Base-by-base conservation (phyloP, 1,140 invertebrate genomes). In the Eurosta solidaginis region DNA sequence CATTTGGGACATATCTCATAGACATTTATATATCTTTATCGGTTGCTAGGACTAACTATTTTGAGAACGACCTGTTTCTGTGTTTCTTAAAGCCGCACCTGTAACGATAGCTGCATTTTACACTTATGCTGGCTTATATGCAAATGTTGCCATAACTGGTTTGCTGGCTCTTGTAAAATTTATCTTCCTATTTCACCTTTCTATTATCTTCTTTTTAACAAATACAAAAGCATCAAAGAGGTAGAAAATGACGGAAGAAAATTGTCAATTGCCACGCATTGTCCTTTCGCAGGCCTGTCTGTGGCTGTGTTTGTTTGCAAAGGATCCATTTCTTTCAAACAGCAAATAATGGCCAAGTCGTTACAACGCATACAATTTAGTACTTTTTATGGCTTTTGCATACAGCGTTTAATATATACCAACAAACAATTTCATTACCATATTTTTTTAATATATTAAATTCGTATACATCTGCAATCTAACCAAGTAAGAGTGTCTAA, bases 361-460 rank as follows among this genome's bases (percentile, higher is more conserved):
- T 42, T 68, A 68, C 36, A 40, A 40, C 36, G 33, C 36, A 68
- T 68, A 68, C 33, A 40, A 68, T 68, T 68, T 68, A 22, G 33
- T 22, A 20, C 59, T 68, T 68, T 68, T 68, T 68, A 68, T 68
- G 22, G 33, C 59, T 68, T 33, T 7, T 10, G 52, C 52, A n/a
- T n/a, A n/a, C n/a, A 63, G 29, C 54, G 6, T 20, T 9, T 12
- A 40, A n/a, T 29, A 59, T 5, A 59, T 22, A 20, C n/a, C n/a
- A n/a, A n/a, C n/a, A n/a, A 27, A 14, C 25, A 10, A 27, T 74
- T 29, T 33, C 40, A 74, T 74, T 74, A 74, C 25, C 44, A 74
- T 74, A 74, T 74, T 74, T 74, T n/a, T 74, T 74, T 74, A 74
- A 74, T 74, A 47, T 74, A 74, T 74, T 74, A 44, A 74, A 45